phyloP scores from a whole-genome alignment of 1,140 invertebrate genomes.

The Dinothrombium tinctorium region DNA sequence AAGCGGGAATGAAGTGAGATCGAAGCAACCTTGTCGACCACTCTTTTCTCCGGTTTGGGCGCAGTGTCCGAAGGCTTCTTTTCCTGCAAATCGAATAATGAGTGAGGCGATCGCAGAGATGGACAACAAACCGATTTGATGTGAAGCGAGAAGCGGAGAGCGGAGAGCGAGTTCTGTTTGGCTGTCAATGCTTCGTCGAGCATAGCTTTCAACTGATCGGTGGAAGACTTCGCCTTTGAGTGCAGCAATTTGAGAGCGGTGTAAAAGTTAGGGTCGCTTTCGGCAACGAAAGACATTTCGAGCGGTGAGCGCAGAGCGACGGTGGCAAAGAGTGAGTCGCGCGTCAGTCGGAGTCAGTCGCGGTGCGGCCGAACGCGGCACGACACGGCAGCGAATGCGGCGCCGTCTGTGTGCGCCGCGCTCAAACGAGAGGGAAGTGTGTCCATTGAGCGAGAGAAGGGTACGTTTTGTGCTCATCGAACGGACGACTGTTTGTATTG shows the following conservation, averaged over 20 bases:
- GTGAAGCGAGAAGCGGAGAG: too few species aligned
- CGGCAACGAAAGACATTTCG: background rate
- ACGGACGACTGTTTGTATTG: too few species aligned
- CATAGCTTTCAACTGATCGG: constrained; percentile 36
- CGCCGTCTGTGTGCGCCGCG: too few species aligned
- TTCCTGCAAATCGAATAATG: background rate
- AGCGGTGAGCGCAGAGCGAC: background rate
- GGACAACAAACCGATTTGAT: background rate
- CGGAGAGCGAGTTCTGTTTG: too few species aligned
- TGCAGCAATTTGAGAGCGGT: constrained; percentile 48
- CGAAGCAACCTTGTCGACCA: background rate
- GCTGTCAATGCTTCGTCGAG: background rate
- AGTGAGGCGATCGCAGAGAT: background rate
- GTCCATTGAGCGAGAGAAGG: too few species aligned
- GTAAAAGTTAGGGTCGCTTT: constrained; percentile 40
- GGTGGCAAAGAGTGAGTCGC: too few species aligned
- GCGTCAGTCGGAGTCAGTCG: too few species aligned
- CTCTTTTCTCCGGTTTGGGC: constrained; percentile 1
- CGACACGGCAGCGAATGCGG: too few species aligned
- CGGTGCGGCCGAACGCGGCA: too few species aligned
- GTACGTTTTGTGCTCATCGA: too few species aligned
- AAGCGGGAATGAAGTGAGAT: background rate
- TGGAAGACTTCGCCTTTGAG: constrained; percentile 48
- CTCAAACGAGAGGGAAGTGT: too few species aligned
- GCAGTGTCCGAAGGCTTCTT: background rate